A percentile compares a stretch with the other conserved stretches of the same genome.
Evolutionary conservation across 64 coral and sea anemone genomes (phyloP).

Genomic region (Astreopora myriophthalma): DNA sequence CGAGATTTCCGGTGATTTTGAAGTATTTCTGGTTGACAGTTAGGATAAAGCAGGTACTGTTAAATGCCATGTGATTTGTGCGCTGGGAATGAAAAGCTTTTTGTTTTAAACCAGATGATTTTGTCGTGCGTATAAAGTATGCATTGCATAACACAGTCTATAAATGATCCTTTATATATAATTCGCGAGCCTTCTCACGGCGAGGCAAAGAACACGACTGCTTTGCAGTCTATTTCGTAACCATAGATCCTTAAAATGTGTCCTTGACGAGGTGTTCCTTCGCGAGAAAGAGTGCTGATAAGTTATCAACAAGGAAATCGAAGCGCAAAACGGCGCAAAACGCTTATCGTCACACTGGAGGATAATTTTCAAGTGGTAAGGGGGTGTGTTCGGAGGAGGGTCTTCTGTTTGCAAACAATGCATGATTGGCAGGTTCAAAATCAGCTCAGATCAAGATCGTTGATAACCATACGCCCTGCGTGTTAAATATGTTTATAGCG

Average conservation of each 20-base stretch:
- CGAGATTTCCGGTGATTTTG: not conserved
- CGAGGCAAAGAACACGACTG: too few relatives aligned
- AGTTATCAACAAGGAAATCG: too few relatives aligned
- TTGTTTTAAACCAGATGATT: not conserved
- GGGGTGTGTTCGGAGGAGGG: not conserved
- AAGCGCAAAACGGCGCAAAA: not conserved
- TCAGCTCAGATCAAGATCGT: not conserved
- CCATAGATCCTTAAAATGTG: too few relatives aligned
- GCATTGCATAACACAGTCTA: too few relatives aligned
- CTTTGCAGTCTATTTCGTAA: too few relatives aligned
- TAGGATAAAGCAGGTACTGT: not conserved
- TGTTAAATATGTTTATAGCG: not conserved
- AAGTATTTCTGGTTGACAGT: not conserved
- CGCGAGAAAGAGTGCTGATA: too few relatives aligned
- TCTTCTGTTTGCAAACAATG: not conserved
- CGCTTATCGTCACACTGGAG: not conserved
- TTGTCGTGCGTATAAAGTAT: not conserved
- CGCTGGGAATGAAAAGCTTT: not conserved
- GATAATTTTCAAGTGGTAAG: not conserved
- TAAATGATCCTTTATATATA: too few relatives aligned
- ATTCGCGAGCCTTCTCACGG: too few relatives aligned
- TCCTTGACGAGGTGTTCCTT: too few relatives aligned
- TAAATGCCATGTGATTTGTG: not conserved
- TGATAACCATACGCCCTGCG: too few relatives aligned
- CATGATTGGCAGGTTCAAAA: not conserved